Evolutionary conservation across 2,113 vertebrate genomes (phyloP).

Genomic region (Myiozetetes cayanensis): DNA sequence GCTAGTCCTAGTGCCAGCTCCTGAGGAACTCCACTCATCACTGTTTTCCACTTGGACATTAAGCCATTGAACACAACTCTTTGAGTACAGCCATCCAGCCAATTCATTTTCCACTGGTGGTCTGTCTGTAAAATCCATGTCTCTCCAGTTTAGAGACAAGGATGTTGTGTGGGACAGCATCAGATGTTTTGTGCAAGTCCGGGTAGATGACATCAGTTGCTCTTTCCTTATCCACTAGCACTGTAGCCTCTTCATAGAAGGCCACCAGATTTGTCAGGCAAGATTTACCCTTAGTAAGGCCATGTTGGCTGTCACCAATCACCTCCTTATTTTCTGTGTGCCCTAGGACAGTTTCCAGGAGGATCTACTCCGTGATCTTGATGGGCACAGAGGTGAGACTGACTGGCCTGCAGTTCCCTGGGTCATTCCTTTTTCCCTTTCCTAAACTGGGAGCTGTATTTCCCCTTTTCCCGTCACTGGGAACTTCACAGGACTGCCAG

Average conservation of each 20-base stretch:
- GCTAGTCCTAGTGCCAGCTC: background rate
- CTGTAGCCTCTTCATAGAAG: background rate
- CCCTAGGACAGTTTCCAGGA: background rate
- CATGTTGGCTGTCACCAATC: background rate
- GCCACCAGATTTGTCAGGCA: background rate
- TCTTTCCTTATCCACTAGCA: background rate
- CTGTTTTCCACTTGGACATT: background rate
- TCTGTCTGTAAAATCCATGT: background rate
- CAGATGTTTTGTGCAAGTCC: background rate
- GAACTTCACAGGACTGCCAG: background rate
- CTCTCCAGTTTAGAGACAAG: background rate
- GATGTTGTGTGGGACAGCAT: background rate
- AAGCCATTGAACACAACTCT: background rate
- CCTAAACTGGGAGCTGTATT: background rate
- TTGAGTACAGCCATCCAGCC: background rate
- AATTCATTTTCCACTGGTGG: background rate
- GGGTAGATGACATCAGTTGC: background rate
- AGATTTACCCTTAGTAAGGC: background rate
- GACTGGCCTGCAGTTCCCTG: background rate
- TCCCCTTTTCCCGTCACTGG: background rate
- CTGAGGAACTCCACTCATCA: background rate
- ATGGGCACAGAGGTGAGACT: background rate
- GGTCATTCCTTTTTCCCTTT: background rate
- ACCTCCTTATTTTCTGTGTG: background rate
- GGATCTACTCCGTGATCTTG: background rate